Percentiles rank a stretch among this genome's conserved stretches.
Evolutionary conservation across 2,113 vertebrate species (phyloP).

Genomic region (Pangasianodon hypophthalmus): DNA sequence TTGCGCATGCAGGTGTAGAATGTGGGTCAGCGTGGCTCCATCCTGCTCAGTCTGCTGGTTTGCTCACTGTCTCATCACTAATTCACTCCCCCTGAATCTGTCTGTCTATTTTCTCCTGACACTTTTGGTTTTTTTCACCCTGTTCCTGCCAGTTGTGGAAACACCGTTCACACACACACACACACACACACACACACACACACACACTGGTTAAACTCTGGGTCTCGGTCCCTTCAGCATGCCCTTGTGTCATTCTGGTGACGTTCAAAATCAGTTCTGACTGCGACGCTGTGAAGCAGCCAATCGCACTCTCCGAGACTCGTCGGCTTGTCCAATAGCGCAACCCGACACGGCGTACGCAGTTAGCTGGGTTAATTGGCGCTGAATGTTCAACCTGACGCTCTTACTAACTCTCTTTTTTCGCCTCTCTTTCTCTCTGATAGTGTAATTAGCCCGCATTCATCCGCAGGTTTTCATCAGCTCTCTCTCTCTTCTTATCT

Average conservation of each 20-base stretch:
- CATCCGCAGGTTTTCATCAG: neutral
- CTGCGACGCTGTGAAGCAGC: neutral
- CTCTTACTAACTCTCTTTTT: no score
- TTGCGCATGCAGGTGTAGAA: neutral
- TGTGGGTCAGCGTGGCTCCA: neutral
- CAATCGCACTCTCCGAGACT: neutral
- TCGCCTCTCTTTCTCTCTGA: neutral
- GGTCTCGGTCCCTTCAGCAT: no score
- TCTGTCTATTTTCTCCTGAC: neutral
- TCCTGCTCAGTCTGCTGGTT: constrained; percentile 11
- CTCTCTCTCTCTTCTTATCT: neutral
- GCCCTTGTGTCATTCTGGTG: neutral
- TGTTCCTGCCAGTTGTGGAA: no score
- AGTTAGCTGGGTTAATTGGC: neutral
- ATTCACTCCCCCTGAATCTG: neutral
- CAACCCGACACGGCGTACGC: neutral
- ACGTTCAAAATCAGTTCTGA: no score
- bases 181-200: neutral
- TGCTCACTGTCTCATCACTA: neutral
- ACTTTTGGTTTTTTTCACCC: neutral
- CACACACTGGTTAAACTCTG: no score
- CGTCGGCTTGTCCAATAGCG: neutral
- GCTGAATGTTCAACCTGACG: neutral
- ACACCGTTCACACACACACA: neutral
- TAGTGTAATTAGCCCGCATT: neutral